phyloP scores from a whole-genome alignment of 1,140 invertebrate genomes.

The Plodia interpunctella region DNA sequence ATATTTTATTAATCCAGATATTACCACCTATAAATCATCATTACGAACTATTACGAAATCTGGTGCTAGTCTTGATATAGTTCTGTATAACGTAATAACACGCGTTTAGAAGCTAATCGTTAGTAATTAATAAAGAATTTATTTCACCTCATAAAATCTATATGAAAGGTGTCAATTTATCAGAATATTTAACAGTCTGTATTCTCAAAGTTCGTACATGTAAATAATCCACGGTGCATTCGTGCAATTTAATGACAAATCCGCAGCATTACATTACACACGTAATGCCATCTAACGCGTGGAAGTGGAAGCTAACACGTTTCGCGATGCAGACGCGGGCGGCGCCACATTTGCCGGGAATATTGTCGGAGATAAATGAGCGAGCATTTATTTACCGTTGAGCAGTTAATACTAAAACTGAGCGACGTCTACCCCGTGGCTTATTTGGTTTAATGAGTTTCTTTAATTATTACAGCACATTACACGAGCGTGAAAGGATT shows the following conservation, averaged over 20 bases:
- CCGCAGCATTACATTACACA: background rate
- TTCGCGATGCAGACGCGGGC: slow-evolving; percentile 3
- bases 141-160: too few species aligned
- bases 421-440: slow-evolving; percentile 7
- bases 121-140: too few species aligned
- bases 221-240: background rate
- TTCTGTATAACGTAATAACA: too few species aligned
- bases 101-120: too few species aligned
- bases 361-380: slow-evolving; percentile 25
- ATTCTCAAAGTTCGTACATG: background rate
- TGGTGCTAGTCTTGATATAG: too few species aligned
- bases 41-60: too few species aligned
- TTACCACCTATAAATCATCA: too few species aligned
- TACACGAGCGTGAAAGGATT: background rate
- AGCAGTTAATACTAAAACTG: slow-evolving; percentile 24
- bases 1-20: too few species aligned
- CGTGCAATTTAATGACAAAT: slow-evolving; percentile 5
- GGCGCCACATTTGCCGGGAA: slow-evolving; percentile 12
- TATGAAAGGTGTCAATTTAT: too few species aligned
- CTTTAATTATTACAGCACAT: slow-evolving; percentile 1
- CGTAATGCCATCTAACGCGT: slow-evolving; percentile 23
- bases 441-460: background rate
- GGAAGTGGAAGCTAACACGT: slow-evolving; percentile 17
- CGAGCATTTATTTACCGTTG: slow-evolving; percentile 28
- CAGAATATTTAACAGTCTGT: too few species aligned